Percentiles rank a stretch among this genome's conserved stretches.
These are phyloP conservation scores for Dendrophyllia cribrosa DNA, from an alignment of 64 coral and sea anemone species.

Conservation along the genomic window DNA sequence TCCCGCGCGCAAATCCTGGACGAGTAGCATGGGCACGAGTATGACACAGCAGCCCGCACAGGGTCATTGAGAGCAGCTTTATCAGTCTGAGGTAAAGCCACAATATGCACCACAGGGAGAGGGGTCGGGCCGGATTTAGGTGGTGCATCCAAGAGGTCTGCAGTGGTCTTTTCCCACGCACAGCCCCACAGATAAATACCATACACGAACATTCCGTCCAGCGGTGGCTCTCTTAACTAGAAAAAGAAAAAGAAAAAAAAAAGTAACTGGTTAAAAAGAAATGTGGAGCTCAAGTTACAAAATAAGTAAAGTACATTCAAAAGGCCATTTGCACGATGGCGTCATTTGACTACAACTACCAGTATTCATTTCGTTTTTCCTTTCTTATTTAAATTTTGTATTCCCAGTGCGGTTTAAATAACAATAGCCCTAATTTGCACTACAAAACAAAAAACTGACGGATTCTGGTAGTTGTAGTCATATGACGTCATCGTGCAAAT, in stretches of 20 bases:
- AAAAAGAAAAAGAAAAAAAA: not conserved
- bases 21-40: constrained; percentile 94
- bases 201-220: constrained; percentile 96
- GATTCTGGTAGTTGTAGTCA: too few species aligned
- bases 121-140: constrained; percentile 94
- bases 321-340: too few species aligned
- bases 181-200: constrained; percentile 98
- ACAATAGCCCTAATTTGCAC: too few species aligned
- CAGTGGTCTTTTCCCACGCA: constrained; percentile 99
- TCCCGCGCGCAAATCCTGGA: constrained; percentile 89
- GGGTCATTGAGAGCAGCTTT: constrained; percentile 92
- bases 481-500: too few species aligned
- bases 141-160: constrained; percentile 94
- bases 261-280: not conserved
- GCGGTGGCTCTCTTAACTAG: constrained; percentile 92
- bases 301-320: too few species aligned
- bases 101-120: constrained; percentile 92
- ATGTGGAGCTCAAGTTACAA: too few species aligned
- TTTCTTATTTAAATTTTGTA: too few species aligned
- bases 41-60: constrained; percentile 86
- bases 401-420: too few species aligned
- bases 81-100: constrained; percentile 89
- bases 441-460: too few species aligned
- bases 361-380: too few species aligned
- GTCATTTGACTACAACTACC: too few species aligned